Conservation (phyloP, 1,140 invertebrate genomes). For the Caerostris extrusa region DNA sequence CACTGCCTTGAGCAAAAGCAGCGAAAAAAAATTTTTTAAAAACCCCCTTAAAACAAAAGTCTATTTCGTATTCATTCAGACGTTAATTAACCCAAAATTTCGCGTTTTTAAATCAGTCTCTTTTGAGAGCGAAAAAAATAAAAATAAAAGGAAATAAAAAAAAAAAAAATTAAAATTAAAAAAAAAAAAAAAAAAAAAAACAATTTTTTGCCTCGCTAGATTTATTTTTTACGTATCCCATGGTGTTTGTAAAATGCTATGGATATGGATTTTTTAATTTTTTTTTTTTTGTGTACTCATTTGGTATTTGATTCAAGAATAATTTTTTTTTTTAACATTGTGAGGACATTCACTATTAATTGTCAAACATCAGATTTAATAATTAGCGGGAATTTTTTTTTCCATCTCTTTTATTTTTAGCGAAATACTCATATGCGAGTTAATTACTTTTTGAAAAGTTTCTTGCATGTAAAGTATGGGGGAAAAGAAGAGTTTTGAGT, state of each 20-base stretch:
- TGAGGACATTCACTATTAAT: slow-evolving; percentile 68
- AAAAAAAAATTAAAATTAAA: not conserved
- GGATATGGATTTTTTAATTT: slow-evolving; percentile 62
- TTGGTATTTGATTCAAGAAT: slow-evolving; percentile 55
- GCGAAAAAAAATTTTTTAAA: not conserved
- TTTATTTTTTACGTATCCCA: slow-evolving; percentile 37
- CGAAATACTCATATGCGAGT: slow-evolving; percentile 71
- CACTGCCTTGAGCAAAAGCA: slow-evolving; percentile 62
- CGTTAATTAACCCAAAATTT: slow-evolving; percentile 75
- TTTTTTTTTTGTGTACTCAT: not conserved
- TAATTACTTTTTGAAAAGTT: slow-evolving; percentile 77
- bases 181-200: slow-evolving; percentile 50
- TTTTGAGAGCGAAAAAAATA: slow-evolving; percentile 38
- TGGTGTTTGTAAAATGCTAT: slow-evolving; percentile 67
- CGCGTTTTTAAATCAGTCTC: slow-evolving; percentile 66
- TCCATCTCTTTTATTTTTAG: slow-evolving; percentile 43
- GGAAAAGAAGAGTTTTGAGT: slow-evolving; percentile 44
- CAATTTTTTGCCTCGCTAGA: slow-evolving; percentile 8
- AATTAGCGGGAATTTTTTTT: slow-evolving; percentile 65
- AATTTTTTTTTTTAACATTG: slow-evolving; percentile 58
- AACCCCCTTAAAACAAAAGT: slow-evolving; percentile 55
- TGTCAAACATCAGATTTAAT: slow-evolving; percentile 76
- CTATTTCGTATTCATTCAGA: slow-evolving; percentile 59
- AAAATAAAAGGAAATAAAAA: slow-evolving; percentile 27
- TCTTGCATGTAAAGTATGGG: slow-evolving; percentile 36